Evolutionary conservation across 2,113 vertebrate species (phyloP), one percentile per base, ranked within the genome.

Genomic region (Pangasianodon gigas): DNA sequence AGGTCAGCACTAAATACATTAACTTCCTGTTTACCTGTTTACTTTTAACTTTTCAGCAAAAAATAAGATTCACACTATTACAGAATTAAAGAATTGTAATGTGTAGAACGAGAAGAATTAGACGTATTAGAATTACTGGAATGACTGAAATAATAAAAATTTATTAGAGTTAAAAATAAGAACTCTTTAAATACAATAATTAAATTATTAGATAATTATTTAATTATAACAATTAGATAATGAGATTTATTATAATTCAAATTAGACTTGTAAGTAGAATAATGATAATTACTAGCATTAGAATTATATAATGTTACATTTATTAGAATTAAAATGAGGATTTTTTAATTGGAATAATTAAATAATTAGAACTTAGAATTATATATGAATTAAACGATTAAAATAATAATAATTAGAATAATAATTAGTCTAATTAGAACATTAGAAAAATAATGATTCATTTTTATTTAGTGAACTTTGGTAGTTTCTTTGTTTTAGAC

Each of bases 1-100:
- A 99, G 97, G 98, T 99, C 94, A 91, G 51, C 16, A 81, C 56
- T 13, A 86, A 11, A 13, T n/a, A 24, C 44, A 32, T 44, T 54
- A 18, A 82, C 19, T 24, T 52, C 46, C 16, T 77, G 11, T 41
- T 85, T 85, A 51, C 74, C 67, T 48, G 44, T 51, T 56, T 41
- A n/a, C 24, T 77, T 13, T 32, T 32, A 69, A 29, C 11, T 69
- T 37, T 71, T 16, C 21, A 74, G 18, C 41, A 69, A 44, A 19
- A 19, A 24, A 1, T 13, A 37, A 18, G 3, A 41, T 8, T 32
- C 3, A 44, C 18, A 14, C 3, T 4, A 13, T n/a, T 37, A 71
- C 1, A 51, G 4, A 79, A 48, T 46, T 48, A 48, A 1, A 79
- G 1, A 11, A 79, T 48, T 11, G 75, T 79, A 79, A 13, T 4